Evolutionary conservation across 2,888 invertebrate species (phyloP), one percentile per base, ranked within the genome.

Genomic region (Lagria hirta): DNA sequence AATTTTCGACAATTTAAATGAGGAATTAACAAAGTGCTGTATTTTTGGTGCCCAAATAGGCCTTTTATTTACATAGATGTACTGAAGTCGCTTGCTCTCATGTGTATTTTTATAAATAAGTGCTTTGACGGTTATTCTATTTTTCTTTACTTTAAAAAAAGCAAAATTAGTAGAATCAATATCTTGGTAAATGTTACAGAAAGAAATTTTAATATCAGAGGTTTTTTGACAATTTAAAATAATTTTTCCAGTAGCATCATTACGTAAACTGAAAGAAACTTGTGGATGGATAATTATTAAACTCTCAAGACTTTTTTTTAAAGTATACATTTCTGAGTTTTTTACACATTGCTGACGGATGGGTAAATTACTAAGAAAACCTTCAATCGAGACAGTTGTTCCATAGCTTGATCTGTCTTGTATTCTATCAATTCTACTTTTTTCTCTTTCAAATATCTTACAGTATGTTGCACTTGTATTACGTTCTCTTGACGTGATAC

Each of bases 301-400:
- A 29, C 74, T 73, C 62, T 82, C 78, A 26, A 89, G 60, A 32
- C 75, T 71, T 33, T 62, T 68, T 60, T 79, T 79, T 24, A 87
- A 76, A 20, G 75, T 73, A 58, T 81, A 78, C 8, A 83, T 50
- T 58, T 85, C 82, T 8, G 75, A 63, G 17, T 67, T 60, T 53
- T 78, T 74, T 26, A 80, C 69, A 23, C 72, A 59, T 57, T 78
- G 78, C 51, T 75, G 77, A 54, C 84, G 72, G 11, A 87, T 82
- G 1, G 79, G 80, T 6, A 79, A 64, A 57, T 81, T 81, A 58
- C 78, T 73, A 52, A 85, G 73, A 54, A 86, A 80, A 30, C 82
- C 81, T 56, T 77, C 75, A 24, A 87, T 73, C 32, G 82, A 82
- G 5, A 88, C 77, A 5, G 88, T 88, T 0, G 87, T 87, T 36